Percentiles rank a stretch among this genome's conserved stretches.
Evolutionary conservation across 64 coral and sea anemone species (phyloP).

Genomic region (Stylophora pistillata): DNA sequence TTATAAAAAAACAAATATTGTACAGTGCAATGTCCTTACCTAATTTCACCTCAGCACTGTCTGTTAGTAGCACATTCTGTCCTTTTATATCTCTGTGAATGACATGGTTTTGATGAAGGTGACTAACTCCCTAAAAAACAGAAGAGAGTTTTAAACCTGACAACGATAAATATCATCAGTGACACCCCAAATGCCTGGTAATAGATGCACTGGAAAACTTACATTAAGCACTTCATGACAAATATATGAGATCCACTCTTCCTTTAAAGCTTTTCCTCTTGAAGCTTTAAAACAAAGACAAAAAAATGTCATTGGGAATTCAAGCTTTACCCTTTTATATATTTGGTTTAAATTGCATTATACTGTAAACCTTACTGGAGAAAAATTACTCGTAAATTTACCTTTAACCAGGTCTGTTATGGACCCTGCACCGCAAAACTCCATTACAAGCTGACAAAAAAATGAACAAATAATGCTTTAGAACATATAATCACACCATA

Average conservation of each 20-base stretch:
- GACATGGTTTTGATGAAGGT: slow-evolving; percentile 93
- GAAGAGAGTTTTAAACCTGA: background rate
- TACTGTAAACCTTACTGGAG: no score
- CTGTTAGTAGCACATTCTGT: slow-evolving; percentile 95
- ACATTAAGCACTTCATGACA: slow-evolving; percentile 98
- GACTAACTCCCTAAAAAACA: slow-evolving; percentile 86
- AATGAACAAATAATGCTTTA: background rate
- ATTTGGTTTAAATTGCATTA: no score
- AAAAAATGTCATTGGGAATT: background rate
- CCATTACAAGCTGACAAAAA: slow-evolving; percentile 88
- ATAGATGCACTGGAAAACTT: slow-evolving; percentile 22
- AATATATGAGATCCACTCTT: slow-evolving; percentile 99
- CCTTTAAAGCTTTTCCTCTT: slow-evolving; percentile 95
- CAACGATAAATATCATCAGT: background rate
- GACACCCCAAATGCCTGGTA: no score
- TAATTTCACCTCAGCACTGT: slow-evolving; percentile 97
- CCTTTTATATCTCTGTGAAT: slow-evolving; percentile 99
- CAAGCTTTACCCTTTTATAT: no score
- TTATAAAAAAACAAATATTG: no score
- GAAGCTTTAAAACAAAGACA: slow-evolving; percentile 61
- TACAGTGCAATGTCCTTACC: slow-evolving; percentile 37
- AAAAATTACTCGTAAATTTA: slow-evolving; percentile 20
- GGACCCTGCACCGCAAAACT: slow-evolving; percentile 98
- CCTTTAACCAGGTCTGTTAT: slow-evolving; percentile 99
- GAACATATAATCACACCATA: background rate